Percentiles rank a stretch among this genome's conserved stretches.
These are phyloP conservation scores for Ephialtes manifestator DNA, from an alignment of 2,888 invertebrate genomes.

Conservation along the genomic window DNA sequence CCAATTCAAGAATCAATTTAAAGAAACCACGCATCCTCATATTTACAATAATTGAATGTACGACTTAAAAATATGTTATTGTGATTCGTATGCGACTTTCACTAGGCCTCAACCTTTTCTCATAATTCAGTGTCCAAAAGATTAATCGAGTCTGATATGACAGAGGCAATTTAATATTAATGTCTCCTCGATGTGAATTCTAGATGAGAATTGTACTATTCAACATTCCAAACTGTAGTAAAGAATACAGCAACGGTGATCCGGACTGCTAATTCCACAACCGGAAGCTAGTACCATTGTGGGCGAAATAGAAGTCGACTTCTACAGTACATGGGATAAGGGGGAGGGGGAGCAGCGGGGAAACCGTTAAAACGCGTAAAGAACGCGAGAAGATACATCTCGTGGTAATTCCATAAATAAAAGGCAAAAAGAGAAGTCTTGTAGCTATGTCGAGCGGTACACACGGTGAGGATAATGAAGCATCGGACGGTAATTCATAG, in stretches of 20 bases:
- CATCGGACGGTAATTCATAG: conserved; percentile 84
- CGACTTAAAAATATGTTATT: not conserved
- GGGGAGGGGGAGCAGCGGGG: conserved; percentile 33
- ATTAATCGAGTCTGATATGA: not conserved
- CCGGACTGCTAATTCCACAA: conserved; percentile 75
- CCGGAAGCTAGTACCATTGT: conserved; percentile 72
- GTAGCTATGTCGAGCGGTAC: conserved; percentile 67
- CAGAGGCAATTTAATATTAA: not conserved
- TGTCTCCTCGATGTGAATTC: not conserved
- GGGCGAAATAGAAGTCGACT: conserved; percentile 49
- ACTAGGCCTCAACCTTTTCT: not conserved
- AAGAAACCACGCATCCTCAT: too few relatives aligned
- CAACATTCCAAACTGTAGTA: conserved; percentile 37
- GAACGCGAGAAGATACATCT: conserved; percentile 80
- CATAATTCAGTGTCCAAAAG: not conserved
- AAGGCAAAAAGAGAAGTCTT: conserved; percentile 73
- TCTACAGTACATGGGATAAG: not conserved
- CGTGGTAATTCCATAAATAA: conserved; percentile 82
- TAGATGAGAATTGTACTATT: conserved; percentile 19
- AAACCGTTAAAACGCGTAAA: conserved; percentile 77
- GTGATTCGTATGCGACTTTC: not conserved
- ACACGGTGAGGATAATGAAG: conserved; percentile 77
- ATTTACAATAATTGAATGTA: not conserved
- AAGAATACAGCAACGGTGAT: conserved; percentile 67
- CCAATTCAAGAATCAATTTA: not conserved